These are phyloP conservation scores for Epicampocera succincta DNA, from an alignment of 2,888 invertebrate species.

Conservation along the genomic window DNA sequence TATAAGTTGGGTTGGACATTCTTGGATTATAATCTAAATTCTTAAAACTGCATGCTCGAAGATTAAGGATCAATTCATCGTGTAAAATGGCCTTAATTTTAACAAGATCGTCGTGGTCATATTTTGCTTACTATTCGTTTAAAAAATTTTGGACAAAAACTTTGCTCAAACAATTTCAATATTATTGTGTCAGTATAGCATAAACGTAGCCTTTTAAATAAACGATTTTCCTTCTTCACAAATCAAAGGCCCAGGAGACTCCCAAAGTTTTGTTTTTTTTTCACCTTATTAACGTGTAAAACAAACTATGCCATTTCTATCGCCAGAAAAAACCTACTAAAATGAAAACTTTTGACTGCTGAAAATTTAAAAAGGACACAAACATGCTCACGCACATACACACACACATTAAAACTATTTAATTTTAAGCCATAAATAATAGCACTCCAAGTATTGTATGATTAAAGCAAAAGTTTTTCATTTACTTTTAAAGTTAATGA, in stretches of 20 bases:
- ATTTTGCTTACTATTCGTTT: too few species aligned
- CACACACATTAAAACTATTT: neutral
- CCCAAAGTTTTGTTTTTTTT: neutral
- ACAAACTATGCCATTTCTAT: neutral
- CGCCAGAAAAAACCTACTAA: neutral
- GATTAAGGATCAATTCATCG: too few species aligned
- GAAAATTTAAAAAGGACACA: constrained; percentile 15
- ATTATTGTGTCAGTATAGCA: constrained; percentile 30
- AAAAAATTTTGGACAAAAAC: too few species aligned
- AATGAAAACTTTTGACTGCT: neutral
- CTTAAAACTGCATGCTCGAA: too few species aligned
- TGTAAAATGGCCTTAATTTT: too few species aligned
- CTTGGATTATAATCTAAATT: too few species aligned
- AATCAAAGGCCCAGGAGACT: constrained; percentile 25
- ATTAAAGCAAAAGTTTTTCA: neutral
- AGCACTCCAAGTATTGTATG: neutral
- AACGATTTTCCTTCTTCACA: constrained; percentile 2
- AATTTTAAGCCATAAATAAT: constrained; percentile 17
- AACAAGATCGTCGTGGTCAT: too few species aligned
- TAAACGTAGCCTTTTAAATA: constrained; percentile 26
- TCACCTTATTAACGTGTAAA: too few species aligned
- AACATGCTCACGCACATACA: neutral
- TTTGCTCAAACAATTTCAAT: neutral
- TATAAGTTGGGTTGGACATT: too few species aligned
- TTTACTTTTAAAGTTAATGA: constrained; percentile 30